phyloP scores from a whole-genome alignment of 1,140 invertebrate species.

The Antheraea pernyi region DNA sequence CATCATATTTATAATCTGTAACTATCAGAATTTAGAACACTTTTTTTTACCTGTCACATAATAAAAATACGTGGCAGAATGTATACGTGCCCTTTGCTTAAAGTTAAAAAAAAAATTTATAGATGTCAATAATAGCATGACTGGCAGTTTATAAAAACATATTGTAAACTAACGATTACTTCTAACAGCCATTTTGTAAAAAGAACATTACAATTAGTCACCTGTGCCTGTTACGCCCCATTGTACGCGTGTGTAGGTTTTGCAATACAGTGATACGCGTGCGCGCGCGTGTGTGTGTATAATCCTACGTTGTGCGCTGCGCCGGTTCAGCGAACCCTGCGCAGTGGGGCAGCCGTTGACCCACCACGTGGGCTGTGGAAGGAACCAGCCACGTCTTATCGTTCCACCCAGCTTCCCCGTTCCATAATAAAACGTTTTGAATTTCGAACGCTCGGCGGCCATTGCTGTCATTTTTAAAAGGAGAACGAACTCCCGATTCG shows the following conservation, averaged over 20 bases:
- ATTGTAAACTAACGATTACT: background rate
- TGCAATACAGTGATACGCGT: background rate
- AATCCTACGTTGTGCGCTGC: conserved; percentile 26
- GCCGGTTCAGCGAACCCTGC: conserved; percentile 55
- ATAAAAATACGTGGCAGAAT: background rate
- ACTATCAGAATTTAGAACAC: no score
- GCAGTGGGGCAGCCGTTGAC: conserved; percentile 73
- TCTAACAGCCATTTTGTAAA: conserved; percentile 12
- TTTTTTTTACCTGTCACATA: no score
- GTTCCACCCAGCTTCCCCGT: conserved; percentile 45
- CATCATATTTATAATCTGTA: no score
- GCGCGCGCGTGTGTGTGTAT: conserved; percentile 22
- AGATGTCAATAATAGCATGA: background rate
- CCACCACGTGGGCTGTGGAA: conserved; percentile 65
- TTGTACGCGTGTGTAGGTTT: conserved; percentile 5
- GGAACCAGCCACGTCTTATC: conserved; percentile 49
- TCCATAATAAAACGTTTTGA: conserved; percentile 40
- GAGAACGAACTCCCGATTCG: background rate
- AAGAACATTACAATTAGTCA: conserved; percentile 25
- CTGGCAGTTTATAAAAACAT: background rate
- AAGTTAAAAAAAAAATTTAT: background rate
- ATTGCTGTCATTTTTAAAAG: background rate
- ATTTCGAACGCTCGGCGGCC: conserved; percentile 5
- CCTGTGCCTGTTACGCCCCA: conserved; percentile 32
- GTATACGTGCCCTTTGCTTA: background rate